Evolutionary conservation across 2,113 vertebrate genomes (phyloP).

Genomic region (Oenanthe oenanthe): DNA sequence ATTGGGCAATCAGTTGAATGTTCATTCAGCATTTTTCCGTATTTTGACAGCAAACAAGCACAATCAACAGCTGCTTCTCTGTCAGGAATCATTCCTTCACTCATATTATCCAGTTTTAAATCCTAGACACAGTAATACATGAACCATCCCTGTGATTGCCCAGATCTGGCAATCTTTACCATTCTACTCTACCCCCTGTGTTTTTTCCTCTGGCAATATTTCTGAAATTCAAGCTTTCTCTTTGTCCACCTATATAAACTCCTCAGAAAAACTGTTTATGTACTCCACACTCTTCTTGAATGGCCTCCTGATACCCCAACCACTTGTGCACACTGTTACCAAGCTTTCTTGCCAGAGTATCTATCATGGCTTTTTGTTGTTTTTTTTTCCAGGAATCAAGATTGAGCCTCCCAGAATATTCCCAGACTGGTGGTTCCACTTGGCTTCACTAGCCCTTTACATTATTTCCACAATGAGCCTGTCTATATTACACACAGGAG

Average conservation of each 20-base stretch:
- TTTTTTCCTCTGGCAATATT: neutral
- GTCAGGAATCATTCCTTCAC: neutral
- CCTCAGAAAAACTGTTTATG: neutral
- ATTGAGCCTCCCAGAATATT: neutral
- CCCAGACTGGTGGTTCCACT: neutral
- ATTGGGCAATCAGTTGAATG: constrained; percentile 39
- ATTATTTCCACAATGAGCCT: neutral
- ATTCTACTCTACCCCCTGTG: neutral
- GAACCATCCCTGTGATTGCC: neutral
- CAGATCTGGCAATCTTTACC: neutral
- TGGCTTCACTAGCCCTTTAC: neutral
- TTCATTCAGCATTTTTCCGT: constrained; percentile 33
- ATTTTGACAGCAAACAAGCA: constrained; percentile 44
- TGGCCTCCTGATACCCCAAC: neutral
- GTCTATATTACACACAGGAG: neutral
- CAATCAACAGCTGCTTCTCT: constrained; percentile 43
- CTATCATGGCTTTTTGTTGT: no score
- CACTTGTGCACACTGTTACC: neutral
- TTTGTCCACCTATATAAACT: neutral
- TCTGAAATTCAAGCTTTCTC: neutral
- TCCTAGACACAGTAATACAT: neutral
- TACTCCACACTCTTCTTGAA: neutral
- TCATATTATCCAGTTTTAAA: neutral
- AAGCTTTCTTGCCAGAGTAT: neutral
- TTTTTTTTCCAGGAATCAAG: neutral